Evolutionary conservation across 1,140 invertebrate genomes (phyloP), one percentile per base, ranked within the genome.

Genomic region (Hetaerina americana): DNA sequence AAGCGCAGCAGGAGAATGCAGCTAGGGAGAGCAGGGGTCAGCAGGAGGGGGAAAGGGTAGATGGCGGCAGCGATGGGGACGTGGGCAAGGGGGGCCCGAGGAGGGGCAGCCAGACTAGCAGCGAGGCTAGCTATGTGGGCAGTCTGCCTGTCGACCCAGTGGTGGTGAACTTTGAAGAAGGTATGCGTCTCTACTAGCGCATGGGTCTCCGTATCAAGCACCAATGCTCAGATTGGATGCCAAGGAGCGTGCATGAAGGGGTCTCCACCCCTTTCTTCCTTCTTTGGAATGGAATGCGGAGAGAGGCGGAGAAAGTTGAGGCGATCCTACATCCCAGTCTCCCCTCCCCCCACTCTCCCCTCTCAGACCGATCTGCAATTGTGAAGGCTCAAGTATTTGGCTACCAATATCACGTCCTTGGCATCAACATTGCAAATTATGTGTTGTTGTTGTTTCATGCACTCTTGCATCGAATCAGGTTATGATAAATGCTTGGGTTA

Each of bases 111-210:
- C 10, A 71, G 70, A 79, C 80, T 66, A 81, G 80, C 77, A 82
- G 79, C 68, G 81, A 83, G 70, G 79, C 81, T 24, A 77, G 80
- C 27, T 81, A 57, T 57, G 82, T 80, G 68, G 79, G 79, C 76
- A 77, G 82, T 79, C 81, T 81, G 77, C 76, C 81, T 74, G 86
- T 88, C 67, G 88, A 89, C 77, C 84, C 87, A 72, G 83, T 90
- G 75, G 88, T 89, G 76, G 87, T 89, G 76, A 89, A 87, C 83
- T 89, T 90, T 80, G 88, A 89, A 84, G 88, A 90, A 88, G 88
- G 88, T 88, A 89, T 89, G 87, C 86, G 86, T 78, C 85, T 90
- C 81, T 88, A 88, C 84, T 88, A 83, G n/a, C n/a, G n/a, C n/a
- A n/a, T n/a, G n/a, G 80, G 81, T 77, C 80, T 80, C 22, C 40